Evolutionary conservation across 2,888 invertebrate species (phyloP), one percentile per base, ranked within the genome.

Genomic region (Pristionchus arcanus): DNA sequence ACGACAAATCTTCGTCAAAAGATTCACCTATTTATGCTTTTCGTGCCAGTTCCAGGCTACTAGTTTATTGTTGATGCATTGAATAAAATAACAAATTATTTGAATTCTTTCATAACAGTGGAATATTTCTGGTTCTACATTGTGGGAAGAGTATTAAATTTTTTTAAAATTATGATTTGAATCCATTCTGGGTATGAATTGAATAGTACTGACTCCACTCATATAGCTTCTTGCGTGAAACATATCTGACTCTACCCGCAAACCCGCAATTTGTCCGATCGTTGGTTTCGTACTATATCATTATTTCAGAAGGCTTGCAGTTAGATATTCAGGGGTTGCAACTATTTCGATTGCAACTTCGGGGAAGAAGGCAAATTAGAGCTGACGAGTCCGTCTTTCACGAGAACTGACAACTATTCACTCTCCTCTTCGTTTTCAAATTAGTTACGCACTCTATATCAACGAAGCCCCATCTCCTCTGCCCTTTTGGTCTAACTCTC

Each of bases 341-440:
- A 63, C 63, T 63, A 63, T 63, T 63, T 63, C n/a, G 11, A 63
- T 63, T n/a, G 63, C 63, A 63, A n/a, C 63, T 63, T 63, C 63
- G 25, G 59, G 3, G 59, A 59, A 49, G 42, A 59, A 63, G 63
- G n/a, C 63, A 63, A 63, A 63, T 63, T 63, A 63, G n/a, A 63
- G 63, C 63, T 63, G 63, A 63, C 25, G 63, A 63, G 63, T 63
- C 63, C 4, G 1, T 59, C 59, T 63, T 63, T 63, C 63, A 63
- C 25, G 25, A 21, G 63, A 63, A 63, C n/a, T 63, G 63, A 63
- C 63, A 63, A 63, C 63, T 63, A 63, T 63, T 63, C 63, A 63
- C 63, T 63, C 53, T n/a, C n/a, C 63, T 63, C 59, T 59, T 25
- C 63, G 63, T n/a, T 63, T 63, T n/a, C 63, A 63, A 63, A 63